Conservation (phyloP, 1,140 invertebrate species). For the Brachionus rotundiformis region DNA sequence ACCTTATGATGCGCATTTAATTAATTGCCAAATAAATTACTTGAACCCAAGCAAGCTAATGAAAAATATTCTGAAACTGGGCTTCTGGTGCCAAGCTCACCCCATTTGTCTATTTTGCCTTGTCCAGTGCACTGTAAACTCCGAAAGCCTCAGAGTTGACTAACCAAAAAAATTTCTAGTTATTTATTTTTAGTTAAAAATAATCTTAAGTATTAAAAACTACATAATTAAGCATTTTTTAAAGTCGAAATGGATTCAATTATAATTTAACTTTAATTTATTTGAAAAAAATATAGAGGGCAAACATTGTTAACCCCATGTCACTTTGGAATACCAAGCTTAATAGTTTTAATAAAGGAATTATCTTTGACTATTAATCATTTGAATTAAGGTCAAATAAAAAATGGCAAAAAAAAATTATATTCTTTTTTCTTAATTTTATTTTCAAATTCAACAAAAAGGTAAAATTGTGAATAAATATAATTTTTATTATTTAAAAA, state of each 20-base stretch:
- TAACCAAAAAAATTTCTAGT: background rate
- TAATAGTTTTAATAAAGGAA: too few species aligned
- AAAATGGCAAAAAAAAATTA: too few species aligned
- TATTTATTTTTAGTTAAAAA: background rate
- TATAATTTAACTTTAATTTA: background rate
- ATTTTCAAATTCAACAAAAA: background rate
- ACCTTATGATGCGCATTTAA: background rate
- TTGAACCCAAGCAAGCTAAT: too few species aligned
- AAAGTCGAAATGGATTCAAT: background rate
- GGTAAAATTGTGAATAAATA: background rate
- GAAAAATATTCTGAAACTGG: too few species aligned
- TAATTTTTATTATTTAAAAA: background rate
- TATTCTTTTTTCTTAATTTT: background rate
- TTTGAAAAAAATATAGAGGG: background rate
- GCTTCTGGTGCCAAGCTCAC: too few species aligned
- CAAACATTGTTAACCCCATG: background rate
- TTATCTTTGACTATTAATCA: background rate
- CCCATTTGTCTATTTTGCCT: too few species aligned
- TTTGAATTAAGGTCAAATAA: background rate
- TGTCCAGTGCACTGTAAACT: too few species aligned
- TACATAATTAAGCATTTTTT: constrained; percentile 16
- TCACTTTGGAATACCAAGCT: too few species aligned
- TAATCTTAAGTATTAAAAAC: background rate
- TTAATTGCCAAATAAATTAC: background rate
- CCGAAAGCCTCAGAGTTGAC: background rate